Conservation (phyloP, 2,888 invertebrate genomes). For the Polydrusus tereticollis region DNA sequence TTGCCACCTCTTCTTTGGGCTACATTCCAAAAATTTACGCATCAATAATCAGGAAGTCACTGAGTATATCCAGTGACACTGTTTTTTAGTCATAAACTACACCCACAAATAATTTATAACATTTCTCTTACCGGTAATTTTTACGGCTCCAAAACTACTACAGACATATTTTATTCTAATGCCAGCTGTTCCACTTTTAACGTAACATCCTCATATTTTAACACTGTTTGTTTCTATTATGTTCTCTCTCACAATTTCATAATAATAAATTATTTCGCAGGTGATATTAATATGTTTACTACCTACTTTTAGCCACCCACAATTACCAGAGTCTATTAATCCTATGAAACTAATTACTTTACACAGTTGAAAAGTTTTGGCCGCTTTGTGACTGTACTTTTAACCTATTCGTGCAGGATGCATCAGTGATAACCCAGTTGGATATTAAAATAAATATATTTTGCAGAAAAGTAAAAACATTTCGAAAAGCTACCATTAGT, state of each 20-base stretch:
- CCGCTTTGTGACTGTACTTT: not conserved
- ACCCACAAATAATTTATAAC: not conserved
- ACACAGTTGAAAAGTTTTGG: not conserved
- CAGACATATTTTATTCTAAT: not conserved
- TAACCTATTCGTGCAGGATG: not conserved
- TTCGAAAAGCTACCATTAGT: too few species aligned
- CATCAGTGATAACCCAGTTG: too few species aligned
- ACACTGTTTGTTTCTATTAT: not conserved
- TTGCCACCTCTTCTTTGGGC: too few species aligned
- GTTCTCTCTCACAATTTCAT: slow-evolving; percentile 1
- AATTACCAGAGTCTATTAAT: not conserved
- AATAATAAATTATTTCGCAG: slow-evolving; percentile 6
- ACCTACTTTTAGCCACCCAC: slow-evolving; percentile 4
- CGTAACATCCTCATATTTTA: slow-evolving; percentile 10
- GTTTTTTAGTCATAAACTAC: not conserved
- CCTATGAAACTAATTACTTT: too few species aligned
- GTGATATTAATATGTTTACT: slow-evolving; percentile 5
- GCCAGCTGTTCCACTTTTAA: not conserved
- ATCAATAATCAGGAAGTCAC: not conserved
- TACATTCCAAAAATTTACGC: too few species aligned
- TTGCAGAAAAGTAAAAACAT: too few species aligned
- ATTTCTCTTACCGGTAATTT: not conserved
- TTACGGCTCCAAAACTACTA: not conserved
- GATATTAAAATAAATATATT: too few species aligned
- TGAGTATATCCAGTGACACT: not conserved